These are phyloP conservation scores for Lycaon pictus DNA, from an alignment of 2,113 vertebrate genomes.

Conservation along the genomic window DNA sequence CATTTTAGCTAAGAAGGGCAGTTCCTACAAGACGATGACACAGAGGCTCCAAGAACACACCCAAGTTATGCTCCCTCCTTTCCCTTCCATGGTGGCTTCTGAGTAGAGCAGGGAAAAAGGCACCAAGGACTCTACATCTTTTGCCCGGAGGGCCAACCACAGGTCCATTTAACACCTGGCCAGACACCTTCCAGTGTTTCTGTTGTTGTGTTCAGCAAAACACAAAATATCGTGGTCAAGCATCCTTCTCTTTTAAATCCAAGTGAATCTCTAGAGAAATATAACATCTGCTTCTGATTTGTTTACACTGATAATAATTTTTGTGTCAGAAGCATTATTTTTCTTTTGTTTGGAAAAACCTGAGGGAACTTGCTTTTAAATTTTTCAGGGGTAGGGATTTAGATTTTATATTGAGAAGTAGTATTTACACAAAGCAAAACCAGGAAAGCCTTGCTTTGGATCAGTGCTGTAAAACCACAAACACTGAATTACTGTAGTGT, in stretches of 20 bases:
- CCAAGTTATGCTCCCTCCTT: background rate
- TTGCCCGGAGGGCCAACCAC: background rate
- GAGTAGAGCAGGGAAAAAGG: background rate
- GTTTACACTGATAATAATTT: background rate
- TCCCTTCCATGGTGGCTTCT: background rate
- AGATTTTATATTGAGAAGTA: background rate
- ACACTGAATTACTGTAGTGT: background rate
- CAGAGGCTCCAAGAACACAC: background rate
- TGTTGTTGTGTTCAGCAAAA: background rate
- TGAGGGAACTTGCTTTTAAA: background rate
- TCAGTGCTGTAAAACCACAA: background rate
- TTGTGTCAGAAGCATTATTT: background rate
- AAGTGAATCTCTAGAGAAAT: conserved; percentile 3
- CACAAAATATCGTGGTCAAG: background rate
- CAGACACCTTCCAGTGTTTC: no score
- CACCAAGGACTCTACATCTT: background rate
- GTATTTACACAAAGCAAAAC: background rate
- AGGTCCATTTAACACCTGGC: no score
- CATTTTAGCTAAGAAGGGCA: background rate
- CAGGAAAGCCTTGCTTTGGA: background rate
- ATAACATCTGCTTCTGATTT: background rate
- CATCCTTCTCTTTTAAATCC: background rate
- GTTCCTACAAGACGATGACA: background rate
- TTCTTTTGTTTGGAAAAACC: background rate
- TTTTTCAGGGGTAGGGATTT: background rate